Evolutionary conservation across 2,888 invertebrate genomes (phyloP).

Genomic region (Lasioglossum lativentre): DNA sequence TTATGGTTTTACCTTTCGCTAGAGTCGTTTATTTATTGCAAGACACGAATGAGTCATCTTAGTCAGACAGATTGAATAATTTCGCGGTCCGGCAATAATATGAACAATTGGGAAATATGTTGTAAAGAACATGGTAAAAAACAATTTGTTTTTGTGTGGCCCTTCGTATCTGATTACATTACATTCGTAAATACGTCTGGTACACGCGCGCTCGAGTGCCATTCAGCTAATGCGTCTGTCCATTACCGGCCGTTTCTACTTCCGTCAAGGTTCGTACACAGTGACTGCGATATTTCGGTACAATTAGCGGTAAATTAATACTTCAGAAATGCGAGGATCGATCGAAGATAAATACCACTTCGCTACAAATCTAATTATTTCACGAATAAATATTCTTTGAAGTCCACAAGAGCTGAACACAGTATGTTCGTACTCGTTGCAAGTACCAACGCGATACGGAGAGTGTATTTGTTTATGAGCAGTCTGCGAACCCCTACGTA

Average conservation of each 20-base stretch:
- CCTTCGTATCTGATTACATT: not conserved
- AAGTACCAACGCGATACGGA: not conserved
- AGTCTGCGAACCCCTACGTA: not conserved
- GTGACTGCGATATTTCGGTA: not conserved
- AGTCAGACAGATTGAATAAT: no score
- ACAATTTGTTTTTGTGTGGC: not conserved
- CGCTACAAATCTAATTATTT: not conserved
- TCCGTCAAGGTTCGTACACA: not conserved
- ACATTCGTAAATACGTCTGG: not conserved
- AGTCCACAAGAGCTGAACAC: not conserved
- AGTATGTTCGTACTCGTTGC: not conserved
- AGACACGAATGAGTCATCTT: no score
- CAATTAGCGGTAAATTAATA: not conserved
- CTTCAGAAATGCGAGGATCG: not conserved
- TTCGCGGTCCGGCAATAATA: not conserved
- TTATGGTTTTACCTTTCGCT: no score
- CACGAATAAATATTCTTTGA: not conserved
- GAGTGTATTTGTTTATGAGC: not conserved
- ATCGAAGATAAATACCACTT: not conserved
- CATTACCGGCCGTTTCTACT: slow-evolving; percentile 9
- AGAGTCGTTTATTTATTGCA: no score
- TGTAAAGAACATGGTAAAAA: not conserved
- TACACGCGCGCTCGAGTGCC: not conserved
- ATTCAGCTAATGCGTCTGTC: slow-evolving; percentile 8
- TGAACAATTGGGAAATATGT: not conserved